These are phyloP conservation scores for Euspilapteryx auroguttella DNA, from an alignment of 2,888 invertebrate genomes.

Conservation along the genomic window DNA sequence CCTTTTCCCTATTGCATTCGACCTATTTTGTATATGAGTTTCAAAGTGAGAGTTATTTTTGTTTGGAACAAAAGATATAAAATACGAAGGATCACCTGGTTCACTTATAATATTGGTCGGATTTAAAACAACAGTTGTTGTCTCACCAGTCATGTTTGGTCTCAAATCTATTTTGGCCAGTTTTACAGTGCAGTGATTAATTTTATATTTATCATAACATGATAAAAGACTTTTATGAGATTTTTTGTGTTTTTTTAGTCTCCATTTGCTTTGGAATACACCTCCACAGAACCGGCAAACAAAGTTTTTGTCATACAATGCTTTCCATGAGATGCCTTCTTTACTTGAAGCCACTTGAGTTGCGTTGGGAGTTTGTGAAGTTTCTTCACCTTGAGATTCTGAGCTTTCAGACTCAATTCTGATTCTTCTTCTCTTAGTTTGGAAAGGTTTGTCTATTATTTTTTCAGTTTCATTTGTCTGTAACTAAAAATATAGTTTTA, in stretches of 20 bases:
- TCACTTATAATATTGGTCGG: slow-evolving; percentile 19
- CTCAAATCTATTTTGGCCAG: slow-evolving; percentile 22
- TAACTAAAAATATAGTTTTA: too few relatives aligned
- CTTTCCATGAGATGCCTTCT: slow-evolving; percentile 8
- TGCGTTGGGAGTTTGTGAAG: too few relatives aligned
- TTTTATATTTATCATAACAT: slow-evolving; percentile 16
- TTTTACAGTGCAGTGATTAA: slow-evolving; percentile 16
- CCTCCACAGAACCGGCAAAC: slow-evolving; percentile 9
- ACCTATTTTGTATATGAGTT: too few relatives aligned
- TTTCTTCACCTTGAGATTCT: too few relatives aligned
- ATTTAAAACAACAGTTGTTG: slow-evolving; percentile 19
- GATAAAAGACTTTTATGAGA: slow-evolving; percentile 13
- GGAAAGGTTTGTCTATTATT: too few relatives aligned
- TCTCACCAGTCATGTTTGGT: slow-evolving; percentile 22
- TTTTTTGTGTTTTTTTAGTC: slow-evolving; percentile 11
- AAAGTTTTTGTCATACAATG: slow-evolving; percentile 8
- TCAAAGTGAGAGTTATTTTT: too few relatives aligned
- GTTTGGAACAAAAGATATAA: slow-evolving; percentile 15
- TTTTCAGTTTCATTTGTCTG: too few relatives aligned
- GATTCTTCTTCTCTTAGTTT: too few relatives aligned
- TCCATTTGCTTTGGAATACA: slow-evolving; percentile 9
- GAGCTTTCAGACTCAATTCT: too few relatives aligned
- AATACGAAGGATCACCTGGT: slow-evolving; percentile 15
- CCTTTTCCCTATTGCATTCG: too few relatives aligned
- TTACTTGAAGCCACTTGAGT: too few relatives aligned